phyloP scores from a whole-genome alignment of 2,113 vertebrate species.

The Gallinago media region DNA sequence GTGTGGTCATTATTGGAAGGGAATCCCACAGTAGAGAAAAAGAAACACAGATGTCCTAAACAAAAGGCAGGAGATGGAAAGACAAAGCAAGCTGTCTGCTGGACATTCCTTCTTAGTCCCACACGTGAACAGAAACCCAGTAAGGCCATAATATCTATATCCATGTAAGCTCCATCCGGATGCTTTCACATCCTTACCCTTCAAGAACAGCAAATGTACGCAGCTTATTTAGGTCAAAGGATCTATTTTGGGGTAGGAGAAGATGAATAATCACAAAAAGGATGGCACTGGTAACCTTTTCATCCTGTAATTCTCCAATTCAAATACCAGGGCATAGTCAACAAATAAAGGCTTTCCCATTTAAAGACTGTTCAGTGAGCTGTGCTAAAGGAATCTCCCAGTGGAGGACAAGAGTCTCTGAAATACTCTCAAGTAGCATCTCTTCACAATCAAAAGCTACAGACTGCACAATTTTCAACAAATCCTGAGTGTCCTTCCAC shows the following conservation, averaged over 20 bases:
- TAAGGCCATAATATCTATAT: not conserved
- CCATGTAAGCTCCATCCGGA: not conserved
- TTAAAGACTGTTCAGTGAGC: not conserved
- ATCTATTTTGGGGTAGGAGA: not conserved
- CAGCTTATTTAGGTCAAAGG: slow-evolving; percentile 41
- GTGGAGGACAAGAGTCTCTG: not conserved
- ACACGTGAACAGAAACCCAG: not conserved
- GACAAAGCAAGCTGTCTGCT: not conserved
- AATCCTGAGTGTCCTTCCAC: not conserved
- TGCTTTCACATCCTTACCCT: not conserved
- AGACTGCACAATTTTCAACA: not conserved
- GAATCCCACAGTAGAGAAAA: not conserved
- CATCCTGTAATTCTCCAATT: not conserved
- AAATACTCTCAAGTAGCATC: not conserved
- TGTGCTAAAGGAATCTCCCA: not conserved
- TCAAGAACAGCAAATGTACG: not conserved
- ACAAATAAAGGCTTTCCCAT: not conserved
- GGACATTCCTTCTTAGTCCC: not conserved
- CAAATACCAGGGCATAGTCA: not conserved
- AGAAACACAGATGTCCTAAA: not conserved
- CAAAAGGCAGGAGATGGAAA: slow-evolving; percentile 2
- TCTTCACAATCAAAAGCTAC: not conserved
- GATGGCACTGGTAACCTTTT: not conserved
- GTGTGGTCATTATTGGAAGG: slow-evolving; percentile 5
- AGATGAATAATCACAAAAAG: slow-evolving; percentile 7